A percentile compares a stretch with the other conserved stretches of the same genome.
Conservation (phyloP, 2,113 vertebrate genomes). For the Salminus brasiliensis region DNA sequence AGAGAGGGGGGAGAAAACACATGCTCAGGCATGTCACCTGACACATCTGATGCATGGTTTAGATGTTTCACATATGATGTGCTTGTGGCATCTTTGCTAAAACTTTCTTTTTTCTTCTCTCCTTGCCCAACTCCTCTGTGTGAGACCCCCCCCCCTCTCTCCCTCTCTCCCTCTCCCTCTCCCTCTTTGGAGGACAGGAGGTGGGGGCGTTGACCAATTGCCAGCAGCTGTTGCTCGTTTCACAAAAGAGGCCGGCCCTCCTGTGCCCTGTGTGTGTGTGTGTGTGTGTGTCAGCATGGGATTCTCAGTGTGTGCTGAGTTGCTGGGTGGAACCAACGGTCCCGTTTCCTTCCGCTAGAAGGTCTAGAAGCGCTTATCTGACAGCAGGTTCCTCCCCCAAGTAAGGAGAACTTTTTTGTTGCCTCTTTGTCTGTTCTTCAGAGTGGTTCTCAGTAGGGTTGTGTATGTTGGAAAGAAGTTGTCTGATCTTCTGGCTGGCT, state of each 20-base stretch:
- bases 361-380: constrained; percentile 2
- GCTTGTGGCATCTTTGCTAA: background rate
- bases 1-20: background rate
- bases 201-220: constrained; percentile 40
- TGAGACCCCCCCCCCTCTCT: background rate
- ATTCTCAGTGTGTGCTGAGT: background rate
- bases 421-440: background rate
- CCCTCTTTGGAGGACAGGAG: background rate
- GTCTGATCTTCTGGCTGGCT: background rate
- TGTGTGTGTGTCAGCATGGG: background rate
- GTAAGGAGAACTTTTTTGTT: constrained; percentile 3
- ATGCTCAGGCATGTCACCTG: background rate
- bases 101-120: no score
- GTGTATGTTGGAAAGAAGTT: background rate
- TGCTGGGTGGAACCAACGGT: background rate
- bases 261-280: background rate
- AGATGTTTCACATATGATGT: background rate
- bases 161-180: background rate
- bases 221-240: constrained; percentile 65
- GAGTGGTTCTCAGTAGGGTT: background rate
- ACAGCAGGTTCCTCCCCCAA: constrained; percentile 32
- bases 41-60: background rate
- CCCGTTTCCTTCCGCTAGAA: background rate
- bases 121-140: background rate
- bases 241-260: constrained; percentile 37